phyloP scores from a whole-genome alignment of 2,888 invertebrate genomes.

The Melinopterus prodromus region DNA sequence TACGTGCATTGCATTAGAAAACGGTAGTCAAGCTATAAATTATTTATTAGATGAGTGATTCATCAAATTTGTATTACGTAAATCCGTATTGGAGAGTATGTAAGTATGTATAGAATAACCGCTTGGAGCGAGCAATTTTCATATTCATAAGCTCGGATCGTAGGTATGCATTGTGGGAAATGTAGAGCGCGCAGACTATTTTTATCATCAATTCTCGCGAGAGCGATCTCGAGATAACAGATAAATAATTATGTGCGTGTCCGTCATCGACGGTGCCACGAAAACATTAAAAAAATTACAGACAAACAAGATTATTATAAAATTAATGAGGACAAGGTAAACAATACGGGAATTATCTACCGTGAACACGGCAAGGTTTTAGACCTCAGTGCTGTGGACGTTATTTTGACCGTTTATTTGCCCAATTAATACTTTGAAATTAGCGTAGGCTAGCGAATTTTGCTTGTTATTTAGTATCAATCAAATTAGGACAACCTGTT shows the following conservation, averaged over 20 bases:
- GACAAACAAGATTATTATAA: slow-evolving; percentile 4
- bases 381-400: background rate
- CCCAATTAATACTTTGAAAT: background rate
- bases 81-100: background rate
- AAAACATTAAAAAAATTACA: background rate
- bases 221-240: background rate
- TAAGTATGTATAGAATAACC: background rate
- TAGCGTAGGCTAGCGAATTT: background rate
- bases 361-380: background rate
- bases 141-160: background rate
- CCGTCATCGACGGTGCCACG: background rate
- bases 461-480: background rate
- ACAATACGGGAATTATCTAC: background rate
- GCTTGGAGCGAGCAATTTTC: background rate
- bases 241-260: background rate
- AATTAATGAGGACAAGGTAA: background rate
- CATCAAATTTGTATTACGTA: slow-evolving; percentile 4
- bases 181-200: background rate
- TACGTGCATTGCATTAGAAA: background rate
- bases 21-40: background rate
- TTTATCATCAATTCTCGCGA: background rate
- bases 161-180: background rate
- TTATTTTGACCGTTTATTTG: background rate
- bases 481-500: background rate
- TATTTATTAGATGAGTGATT: background rate